phyloP scores from a whole-genome alignment of 2,113 vertebrate species.

The Gavia stellata region DNA sequence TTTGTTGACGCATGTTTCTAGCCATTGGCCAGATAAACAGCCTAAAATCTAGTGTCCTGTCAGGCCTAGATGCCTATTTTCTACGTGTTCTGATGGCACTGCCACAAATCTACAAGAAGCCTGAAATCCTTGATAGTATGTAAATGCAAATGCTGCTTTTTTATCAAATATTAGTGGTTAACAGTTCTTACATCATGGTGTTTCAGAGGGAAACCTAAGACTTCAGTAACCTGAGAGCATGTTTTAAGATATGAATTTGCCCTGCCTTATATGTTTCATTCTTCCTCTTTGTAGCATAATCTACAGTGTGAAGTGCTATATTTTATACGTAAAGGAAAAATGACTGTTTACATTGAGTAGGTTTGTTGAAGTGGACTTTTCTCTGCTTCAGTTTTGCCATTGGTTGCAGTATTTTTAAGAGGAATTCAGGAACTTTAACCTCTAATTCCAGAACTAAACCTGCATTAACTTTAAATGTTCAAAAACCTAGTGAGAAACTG shows the following conservation, averaged over 20 bases:
- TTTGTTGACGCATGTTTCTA: not conserved
- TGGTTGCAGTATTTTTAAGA: not conserved
- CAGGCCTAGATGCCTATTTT: not conserved
- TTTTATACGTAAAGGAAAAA: not conserved
- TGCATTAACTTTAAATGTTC: not conserved
- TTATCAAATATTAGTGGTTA: not conserved
- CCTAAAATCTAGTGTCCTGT: not conserved
- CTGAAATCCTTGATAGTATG: not conserved
- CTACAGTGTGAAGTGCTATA: not conserved
- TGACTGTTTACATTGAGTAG: not conserved
- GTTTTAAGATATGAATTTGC: not conserved
- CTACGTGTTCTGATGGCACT: not conserved
- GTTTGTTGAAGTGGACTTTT: not conserved
- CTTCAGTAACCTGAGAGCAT: not conserved
- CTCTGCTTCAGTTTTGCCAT: not conserved
- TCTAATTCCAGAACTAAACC: not conserved
- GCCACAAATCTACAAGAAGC: not conserved
- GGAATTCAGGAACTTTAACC: fast-evolving
- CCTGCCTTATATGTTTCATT: not conserved
- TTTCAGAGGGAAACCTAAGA: not conserved
- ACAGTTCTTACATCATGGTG: not conserved
- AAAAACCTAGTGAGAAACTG: not conserved
- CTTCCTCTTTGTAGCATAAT: not conserved
- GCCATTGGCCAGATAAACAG: not conserved
- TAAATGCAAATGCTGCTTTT: not conserved